Evolutionary conservation across 2,113 vertebrate species (phyloP).

Genomic region (Brachypteracias leptosomus): DNA sequence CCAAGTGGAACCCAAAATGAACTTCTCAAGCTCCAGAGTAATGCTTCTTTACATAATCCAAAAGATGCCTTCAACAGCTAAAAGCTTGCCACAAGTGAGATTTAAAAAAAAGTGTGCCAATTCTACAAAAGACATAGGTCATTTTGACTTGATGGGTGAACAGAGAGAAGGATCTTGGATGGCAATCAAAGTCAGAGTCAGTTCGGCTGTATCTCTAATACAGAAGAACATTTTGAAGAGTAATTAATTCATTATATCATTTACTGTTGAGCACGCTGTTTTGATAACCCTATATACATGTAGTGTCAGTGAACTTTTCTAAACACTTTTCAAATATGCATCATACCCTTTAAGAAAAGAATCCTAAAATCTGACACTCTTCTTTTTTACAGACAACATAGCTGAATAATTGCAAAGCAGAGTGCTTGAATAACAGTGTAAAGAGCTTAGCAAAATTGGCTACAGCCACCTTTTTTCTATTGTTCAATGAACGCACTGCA

Average conservation of each 20-base stretch:
- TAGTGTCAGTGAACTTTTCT: background rate
- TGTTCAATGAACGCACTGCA: background rate
- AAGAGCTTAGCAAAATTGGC: background rate
- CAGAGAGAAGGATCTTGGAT: too few relatives aligned
- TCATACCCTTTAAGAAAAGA: background rate
- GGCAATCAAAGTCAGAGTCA: background rate
- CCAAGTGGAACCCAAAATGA: background rate
- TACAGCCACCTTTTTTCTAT: background rate
- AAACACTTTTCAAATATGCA: background rate
- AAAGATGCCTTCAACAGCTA: background rate
- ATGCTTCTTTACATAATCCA: background rate
- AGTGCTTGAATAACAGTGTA: background rate
- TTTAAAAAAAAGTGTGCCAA: background rate
- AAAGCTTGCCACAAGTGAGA: background rate
- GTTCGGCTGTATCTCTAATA: background rate
- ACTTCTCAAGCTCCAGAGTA: background rate
- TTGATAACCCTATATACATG: background rate
- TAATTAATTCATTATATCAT: background rate
- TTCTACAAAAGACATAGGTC: background rate
- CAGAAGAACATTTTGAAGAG: background rate
- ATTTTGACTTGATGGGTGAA: background rate
- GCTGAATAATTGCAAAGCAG: background rate
- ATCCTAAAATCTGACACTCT: background rate
- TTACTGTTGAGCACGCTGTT: background rate
- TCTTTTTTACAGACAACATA: background rate